Conservation (phyloP, 2,888 invertebrate species). For the Sphecodes monilicornis region DNA sequence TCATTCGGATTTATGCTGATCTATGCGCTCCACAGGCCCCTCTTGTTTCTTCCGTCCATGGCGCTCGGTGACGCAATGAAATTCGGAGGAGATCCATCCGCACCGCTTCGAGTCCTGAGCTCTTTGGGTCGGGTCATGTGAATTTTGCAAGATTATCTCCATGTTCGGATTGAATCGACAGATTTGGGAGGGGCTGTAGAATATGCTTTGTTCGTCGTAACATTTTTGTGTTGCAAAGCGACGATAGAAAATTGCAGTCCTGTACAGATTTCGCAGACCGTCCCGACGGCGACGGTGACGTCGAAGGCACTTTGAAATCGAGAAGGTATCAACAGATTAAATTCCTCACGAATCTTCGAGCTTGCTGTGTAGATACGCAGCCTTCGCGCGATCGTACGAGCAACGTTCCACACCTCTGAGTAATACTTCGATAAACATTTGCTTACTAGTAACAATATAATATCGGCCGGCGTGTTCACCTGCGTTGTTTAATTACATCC, state of each 20-base stretch:
- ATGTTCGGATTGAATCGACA: not conserved
- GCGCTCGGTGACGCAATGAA: constrained; percentile 2
- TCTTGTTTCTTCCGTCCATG: not conserved
- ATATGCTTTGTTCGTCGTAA: not conserved
- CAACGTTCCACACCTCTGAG: constrained; percentile 47
- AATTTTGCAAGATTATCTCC: not conserved
- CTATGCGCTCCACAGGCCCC: constrained; percentile 34
- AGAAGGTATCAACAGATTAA: constrained; percentile 71
- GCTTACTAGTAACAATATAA: constrained; percentile 41
- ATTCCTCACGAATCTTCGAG: constrained; percentile 62
- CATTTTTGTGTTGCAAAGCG: not conserved
- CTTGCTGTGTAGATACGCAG: constrained; percentile 24
- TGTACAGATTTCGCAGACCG: constrained; percentile 27
- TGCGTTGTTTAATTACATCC: constrained; percentile 22
- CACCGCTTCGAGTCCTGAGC: not conserved
- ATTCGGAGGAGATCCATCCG: constrained; percentile 10
- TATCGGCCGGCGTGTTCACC: constrained; percentile 44
- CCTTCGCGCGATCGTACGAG: constrained; percentile 29
- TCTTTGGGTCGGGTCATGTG: not conserved
- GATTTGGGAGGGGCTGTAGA: too few relatives aligned
- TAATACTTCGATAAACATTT: constrained; percentile 61
- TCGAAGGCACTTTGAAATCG: constrained; percentile 65
- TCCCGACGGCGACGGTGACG: constrained; percentile 55
- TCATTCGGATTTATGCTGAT: constrained; percentile 58
- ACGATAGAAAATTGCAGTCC: constrained; percentile 19